Conservation (phyloP, 2,797 vertebrate genomes). For the Hydrocynus forskahlii region DNA sequence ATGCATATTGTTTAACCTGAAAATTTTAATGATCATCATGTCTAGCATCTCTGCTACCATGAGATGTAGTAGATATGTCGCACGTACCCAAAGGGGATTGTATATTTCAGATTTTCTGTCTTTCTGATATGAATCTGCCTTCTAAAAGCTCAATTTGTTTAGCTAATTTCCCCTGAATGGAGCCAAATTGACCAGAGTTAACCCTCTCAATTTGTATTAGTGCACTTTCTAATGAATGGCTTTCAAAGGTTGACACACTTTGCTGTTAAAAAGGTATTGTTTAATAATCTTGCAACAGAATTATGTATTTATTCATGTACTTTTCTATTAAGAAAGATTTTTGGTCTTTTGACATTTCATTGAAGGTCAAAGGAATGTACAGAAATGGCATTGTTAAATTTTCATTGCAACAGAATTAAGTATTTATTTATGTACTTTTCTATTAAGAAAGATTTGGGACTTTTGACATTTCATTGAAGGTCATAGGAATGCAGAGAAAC, state of each 20-base stretch:
- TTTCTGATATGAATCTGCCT: neutral
- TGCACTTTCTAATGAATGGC: neutral
- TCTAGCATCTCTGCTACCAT: neutral
- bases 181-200: slow-evolving; percentile 8
- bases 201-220: neutral
- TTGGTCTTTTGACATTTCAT: no score
- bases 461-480: no score
- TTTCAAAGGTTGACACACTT: neutral
- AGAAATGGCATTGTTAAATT: no score
- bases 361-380: no score
- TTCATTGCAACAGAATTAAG: slow-evolving; percentile 66
- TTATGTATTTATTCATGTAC: slow-evolving; percentile 37
- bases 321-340: no score
- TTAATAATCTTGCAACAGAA: slow-evolving; percentile 64
- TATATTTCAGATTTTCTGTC: neutral
- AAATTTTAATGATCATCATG: neutral
- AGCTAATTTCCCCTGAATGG: neutral
- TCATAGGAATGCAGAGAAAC: neutral
- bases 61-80: neutral
- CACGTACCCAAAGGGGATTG: neutral
- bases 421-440: no score
- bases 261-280: neutral
- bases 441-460: no score
- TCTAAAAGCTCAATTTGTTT: neutral
- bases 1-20: neutral